Percentiles rank a stretch among this genome's conserved stretches.
Evolutionary conservation across 2,888 invertebrate genomes (phyloP).

Genomic region (Abscondita cerata): DNA sequence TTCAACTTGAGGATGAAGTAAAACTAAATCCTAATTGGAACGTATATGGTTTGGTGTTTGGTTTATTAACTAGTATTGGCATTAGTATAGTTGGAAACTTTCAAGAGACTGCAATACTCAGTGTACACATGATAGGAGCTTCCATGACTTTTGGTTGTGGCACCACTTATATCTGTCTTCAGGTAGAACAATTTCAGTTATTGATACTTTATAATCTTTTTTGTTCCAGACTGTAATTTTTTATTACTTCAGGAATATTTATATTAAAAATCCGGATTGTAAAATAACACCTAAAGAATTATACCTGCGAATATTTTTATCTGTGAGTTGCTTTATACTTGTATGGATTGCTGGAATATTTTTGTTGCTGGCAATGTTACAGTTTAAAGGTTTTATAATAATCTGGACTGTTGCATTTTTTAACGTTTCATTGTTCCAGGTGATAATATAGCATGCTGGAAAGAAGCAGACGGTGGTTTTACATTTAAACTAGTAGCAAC

Average conservation of each 20-base stretch:
- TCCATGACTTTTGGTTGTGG: slow-evolving; percentile 28
- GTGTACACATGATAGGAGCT: slow-evolving; percentile 33
- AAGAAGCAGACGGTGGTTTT: slow-evolving; percentile 17
- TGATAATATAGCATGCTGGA: slow-evolving; percentile 19
- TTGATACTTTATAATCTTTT: not conserved
- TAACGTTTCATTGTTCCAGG: slow-evolving; percentile 10
- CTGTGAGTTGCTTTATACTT: not conserved
- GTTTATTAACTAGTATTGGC: slow-evolving; percentile 20
- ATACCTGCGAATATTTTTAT: slow-evolving; percentile 4
- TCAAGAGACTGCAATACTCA: slow-evolving; percentile 25
- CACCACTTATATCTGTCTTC: slow-evolving; percentile 16
- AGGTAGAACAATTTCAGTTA: slow-evolving; percentile 19
- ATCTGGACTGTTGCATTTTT: too few species aligned
- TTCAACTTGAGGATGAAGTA: not conserved
- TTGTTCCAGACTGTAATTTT: slow-evolving; percentile 16
- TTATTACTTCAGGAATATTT: not conserved
- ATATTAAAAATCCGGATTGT: not conserved
- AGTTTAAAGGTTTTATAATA: slow-evolving; percentile 24
- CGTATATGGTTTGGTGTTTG: slow-evolving; percentile 6
- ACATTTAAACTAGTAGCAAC: slow-evolving; percentile 9
- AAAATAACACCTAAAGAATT: not conserved
- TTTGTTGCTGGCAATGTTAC: not conserved
- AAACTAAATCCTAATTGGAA: slow-evolving; percentile 20
- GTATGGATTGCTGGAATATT: not conserved
- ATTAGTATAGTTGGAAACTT: slow-evolving; percentile 33